Evolutionary conservation across 2,888 invertebrate genomes (phyloP), one percentile per base, ranked within the genome.

Genomic region (Sminthurides aquaticus): DNA sequence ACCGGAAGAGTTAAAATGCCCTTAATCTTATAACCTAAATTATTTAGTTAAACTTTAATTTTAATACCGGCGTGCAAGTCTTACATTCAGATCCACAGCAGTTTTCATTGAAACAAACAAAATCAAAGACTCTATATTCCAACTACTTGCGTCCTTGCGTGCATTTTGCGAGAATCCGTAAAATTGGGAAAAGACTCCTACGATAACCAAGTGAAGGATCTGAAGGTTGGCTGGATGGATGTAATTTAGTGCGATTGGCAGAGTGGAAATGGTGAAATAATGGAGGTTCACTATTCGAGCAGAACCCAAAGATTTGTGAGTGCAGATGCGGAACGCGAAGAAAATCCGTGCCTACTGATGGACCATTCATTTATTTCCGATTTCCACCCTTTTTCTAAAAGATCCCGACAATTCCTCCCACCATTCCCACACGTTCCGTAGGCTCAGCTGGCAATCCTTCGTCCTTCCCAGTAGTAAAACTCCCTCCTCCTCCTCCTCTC

Each of bases 211-310:
- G 15, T 11, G 43, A 34, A 34, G 5, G 15, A 11, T 34, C 43
- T 15, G 15, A 34, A 22, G 57, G 60, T 62, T 56, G 60, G 60
- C 49, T 60, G 48, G 60, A 5, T 25, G 59, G 34, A 52, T 59
- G 54, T 64, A 55, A 64, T 64, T 64, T 59, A 64, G 59, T 43
- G 48, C 64, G 59, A 64, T 64, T 64, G 64, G 64, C 58, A 60
- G 8, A 3, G 49, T 55, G 58, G 64, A 64, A 59, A 59, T 64
- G 59, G 59, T 59, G 59, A 59, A 64, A 54, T 59, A 64, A 64
- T 64, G 64, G 64, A 56, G 57, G 56, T 62, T 62, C 62, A 62
- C 62, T 57, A 22, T 57, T 56, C 57, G 62, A 62, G 62, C 62
- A 49, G 57, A 62, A 62, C 62, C 43, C 43, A 34, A 62, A 62